These are phyloP conservation scores for Fundulus diaphanus DNA, from an alignment of 2,797 vertebrate genomes.

Conservation along the genomic window DNA sequence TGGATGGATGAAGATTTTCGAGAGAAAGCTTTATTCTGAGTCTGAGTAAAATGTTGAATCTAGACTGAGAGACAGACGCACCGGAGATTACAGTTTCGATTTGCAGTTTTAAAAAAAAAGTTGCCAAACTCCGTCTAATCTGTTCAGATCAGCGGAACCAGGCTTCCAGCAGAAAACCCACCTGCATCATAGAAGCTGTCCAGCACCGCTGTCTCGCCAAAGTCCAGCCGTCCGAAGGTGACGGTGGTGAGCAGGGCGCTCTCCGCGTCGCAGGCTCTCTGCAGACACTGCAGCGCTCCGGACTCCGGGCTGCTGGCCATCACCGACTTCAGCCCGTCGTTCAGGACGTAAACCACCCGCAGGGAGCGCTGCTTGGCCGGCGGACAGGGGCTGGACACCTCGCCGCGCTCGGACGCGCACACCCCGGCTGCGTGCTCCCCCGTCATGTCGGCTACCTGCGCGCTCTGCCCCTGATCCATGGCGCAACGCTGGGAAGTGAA, in stretches of 20 bases:
- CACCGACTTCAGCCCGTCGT: slow-evolving; percentile 83
- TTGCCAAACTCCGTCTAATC: neutral
- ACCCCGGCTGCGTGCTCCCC: slow-evolving; percentile 62
- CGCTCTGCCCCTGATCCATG: slow-evolving; percentile 73
- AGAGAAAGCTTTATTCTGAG: neutral
- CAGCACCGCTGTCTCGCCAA: slow-evolving; percentile 89
- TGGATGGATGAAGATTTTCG: neutral
- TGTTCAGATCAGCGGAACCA: neutral
- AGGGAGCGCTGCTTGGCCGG: slow-evolving; percentile 82
- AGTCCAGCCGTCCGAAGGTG: slow-evolving; percentile 89
- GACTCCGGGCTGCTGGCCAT: slow-evolving; percentile 88
- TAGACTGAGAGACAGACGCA: too few species aligned
- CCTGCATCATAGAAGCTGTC: slow-evolving; percentile 94
- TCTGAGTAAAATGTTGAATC: too few species aligned
- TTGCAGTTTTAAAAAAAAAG: neutral
- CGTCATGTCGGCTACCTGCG: slow-evolving; percentile 65
- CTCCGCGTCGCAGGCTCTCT: slow-evolving; percentile 88
- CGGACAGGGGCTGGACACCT: slow-evolving; percentile 74
- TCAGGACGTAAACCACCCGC: slow-evolving; percentile 87
- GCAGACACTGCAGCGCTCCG: slow-evolving; percentile 88
- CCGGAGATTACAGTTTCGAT: neutral
- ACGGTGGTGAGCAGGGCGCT: slow-evolving; percentile 87
- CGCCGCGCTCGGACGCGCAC: slow-evolving; percentile 53
- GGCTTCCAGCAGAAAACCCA: slow-evolving; percentile 50
- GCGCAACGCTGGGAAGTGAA: slow-evolving; percentile 11